Percentiles rank a stretch among this genome's conserved stretches.
These are phyloP conservation scores for Pseudopleuronectes americanus DNA, from an alignment of 2,797 vertebrate genomes.

Conservation along the genomic window DNA sequence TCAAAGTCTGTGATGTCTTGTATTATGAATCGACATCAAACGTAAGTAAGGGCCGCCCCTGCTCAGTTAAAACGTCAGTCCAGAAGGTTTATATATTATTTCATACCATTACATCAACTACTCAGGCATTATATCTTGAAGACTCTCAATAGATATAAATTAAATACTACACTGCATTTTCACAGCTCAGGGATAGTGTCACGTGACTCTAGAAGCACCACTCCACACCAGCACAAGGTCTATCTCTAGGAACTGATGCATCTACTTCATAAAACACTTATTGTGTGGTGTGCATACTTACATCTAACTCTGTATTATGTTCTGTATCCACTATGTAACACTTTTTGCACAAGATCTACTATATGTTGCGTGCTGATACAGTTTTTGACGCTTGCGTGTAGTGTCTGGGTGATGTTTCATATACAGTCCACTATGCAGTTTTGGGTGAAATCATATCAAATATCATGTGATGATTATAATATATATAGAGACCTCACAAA, in stretches of 20 bases:
- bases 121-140: conserved; percentile 46
- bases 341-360: too few species aligned
- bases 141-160: conserved; percentile 24
- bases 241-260: conserved; percentile 21
- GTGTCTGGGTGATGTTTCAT: too few species aligned
- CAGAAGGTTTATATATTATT: conserved; percentile 68
- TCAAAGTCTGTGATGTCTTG: background rate
- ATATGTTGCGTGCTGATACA: too few species aligned
- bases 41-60: background rate
- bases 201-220: conserved; percentile 30
- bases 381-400: too few species aligned
- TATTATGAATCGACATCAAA: background rate
- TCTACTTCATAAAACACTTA: conserved; percentile 15
- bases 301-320: too few species aligned
- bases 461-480: too few species aligned
- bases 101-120: too few species aligned
- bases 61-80: background rate
- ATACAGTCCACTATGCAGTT: too few species aligned
- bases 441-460: too few species aligned
- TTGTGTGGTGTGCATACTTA: too few species aligned
- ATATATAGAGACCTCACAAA: too few species aligned
- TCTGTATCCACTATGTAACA: too few species aligned
- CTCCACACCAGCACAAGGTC: conserved; percentile 28
- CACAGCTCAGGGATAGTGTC: conserved; percentile 15
- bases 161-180: conserved; percentile 28